phyloP scores from a whole-genome alignment of 2,113 vertebrate genomes.

The Geococcyx californianus region DNA sequence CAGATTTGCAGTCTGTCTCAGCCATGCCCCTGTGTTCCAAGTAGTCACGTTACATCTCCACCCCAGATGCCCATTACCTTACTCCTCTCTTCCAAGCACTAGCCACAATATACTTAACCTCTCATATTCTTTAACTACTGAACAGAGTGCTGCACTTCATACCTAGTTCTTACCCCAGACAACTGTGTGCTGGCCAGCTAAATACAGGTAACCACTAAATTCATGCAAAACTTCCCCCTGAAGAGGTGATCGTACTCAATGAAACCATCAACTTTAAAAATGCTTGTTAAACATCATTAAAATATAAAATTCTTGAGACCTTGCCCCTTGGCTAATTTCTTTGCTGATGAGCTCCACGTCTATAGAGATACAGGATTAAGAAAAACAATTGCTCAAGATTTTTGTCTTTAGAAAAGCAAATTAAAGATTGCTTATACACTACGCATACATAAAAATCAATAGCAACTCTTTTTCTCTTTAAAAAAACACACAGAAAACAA shows the following conservation, averaged over 20 bases:
- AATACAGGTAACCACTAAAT: neutral
- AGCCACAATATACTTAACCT: neutral
- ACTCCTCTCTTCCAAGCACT: neutral
- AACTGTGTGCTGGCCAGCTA: neutral
- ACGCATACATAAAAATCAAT: neutral
- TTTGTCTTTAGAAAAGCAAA: neutral
- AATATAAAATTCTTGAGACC: neutral
- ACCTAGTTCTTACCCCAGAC: neutral
- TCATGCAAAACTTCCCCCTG: neutral
- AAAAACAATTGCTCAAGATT: neutral
- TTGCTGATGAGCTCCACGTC: neutral
- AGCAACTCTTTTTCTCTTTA: neutral
- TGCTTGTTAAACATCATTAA: neutral
- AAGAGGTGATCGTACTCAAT: neutral
- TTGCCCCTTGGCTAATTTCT: neutral
- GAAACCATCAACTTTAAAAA: neutral
- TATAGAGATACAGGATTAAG: neutral
- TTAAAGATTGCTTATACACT: neutral
- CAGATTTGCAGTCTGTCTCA: neutral
- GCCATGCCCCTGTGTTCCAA: neutral
- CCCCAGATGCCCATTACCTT: slow-evolving; percentile 1
- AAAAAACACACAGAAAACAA: neutral
- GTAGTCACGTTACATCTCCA: neutral
- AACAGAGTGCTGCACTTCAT: neutral
- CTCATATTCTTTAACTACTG: neutral